Evolutionary conservation across 2,888 invertebrate species (phyloP).

Genomic region (Globia sparganii): DNA sequence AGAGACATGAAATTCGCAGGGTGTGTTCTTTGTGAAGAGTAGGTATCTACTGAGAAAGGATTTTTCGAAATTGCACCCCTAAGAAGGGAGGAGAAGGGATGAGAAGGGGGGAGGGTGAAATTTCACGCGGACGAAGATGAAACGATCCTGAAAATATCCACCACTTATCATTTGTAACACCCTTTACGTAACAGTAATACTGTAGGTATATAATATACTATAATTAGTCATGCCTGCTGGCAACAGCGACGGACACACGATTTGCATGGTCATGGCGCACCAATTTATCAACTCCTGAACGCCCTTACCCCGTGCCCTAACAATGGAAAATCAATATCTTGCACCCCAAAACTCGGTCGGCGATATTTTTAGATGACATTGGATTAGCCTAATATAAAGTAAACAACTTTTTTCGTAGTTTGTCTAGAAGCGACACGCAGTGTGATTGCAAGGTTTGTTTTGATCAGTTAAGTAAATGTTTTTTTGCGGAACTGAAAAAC

Average conservation of each 20-base stretch:
- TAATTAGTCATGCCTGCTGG: slow-evolving; percentile 57
- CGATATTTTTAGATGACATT: slow-evolving; percentile 68
- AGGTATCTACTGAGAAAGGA: too few relatives aligned
- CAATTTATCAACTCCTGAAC: slow-evolving; percentile 81
- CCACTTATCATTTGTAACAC: background rate
- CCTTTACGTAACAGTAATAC: slow-evolving; percentile 5
- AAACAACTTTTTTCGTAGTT: background rate
- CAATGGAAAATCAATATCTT: slow-evolving; percentile 83
- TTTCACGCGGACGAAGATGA: too few relatives aligned
- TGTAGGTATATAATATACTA: slow-evolving; percentile 23
- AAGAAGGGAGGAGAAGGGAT: too few relatives aligned
- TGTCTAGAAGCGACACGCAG: slow-evolving; percentile 23
- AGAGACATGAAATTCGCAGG: too few relatives aligned
- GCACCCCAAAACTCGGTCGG: slow-evolving; percentile 65
- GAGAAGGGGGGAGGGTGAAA: too few relatives aligned
- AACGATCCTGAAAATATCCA: background rate
- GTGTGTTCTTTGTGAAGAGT: too few relatives aligned
- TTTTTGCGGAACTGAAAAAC: slow-evolving; percentile 23
- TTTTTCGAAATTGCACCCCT: too few relatives aligned
- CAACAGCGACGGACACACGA: slow-evolving; percentile 67
- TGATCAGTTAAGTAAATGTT: slow-evolving; percentile 19
- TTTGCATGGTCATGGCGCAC: slow-evolving; percentile 79
- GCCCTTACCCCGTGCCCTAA: slow-evolving; percentile 76
- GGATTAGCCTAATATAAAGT: slow-evolving; percentile 54
- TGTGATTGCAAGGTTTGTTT: slow-evolving; percentile 45